Conservation (phyloP, 2,888 invertebrate genomes). For the Cryptus viduatorius region DNA sequence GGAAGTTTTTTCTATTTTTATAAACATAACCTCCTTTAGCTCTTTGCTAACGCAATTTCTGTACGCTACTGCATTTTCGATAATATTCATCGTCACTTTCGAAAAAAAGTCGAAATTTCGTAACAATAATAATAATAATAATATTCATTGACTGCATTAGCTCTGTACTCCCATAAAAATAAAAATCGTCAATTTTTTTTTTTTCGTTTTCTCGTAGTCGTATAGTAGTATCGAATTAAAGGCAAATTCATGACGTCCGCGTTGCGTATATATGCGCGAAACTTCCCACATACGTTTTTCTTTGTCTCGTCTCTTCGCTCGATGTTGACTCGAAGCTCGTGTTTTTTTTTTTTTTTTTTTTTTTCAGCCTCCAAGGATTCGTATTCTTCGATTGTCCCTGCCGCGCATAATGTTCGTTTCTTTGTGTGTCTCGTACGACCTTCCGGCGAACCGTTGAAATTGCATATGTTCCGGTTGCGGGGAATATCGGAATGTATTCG, state of each 20-base stretch:
- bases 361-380: conserved; percentile 53
- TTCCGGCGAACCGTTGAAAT: background rate
- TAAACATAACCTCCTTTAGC: too few species aligned
- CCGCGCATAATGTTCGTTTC: conserved; percentile 23
- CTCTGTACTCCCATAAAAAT: background rate
- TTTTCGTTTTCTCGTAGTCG: background rate
- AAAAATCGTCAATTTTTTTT: background rate
- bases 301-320: conserved; percentile 35
- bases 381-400: conserved; percentile 27
- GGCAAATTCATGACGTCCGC: background rate
- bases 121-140: background rate
- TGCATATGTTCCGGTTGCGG: background rate
- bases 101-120: background rate
- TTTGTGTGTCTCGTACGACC: conserved; percentile 39
- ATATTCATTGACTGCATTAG: background rate
- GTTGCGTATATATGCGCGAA: background rate
- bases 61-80: background rate
- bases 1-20: too few species aligned
- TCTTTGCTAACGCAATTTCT: too few species aligned
- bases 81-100: background rate
- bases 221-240: background rate
- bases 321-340: conserved; percentile 33
- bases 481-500: background rate
- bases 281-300: conserved; percentile 9
- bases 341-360: background rate